Evolutionary conservation across 2,113 vertebrate genomes (phyloP), one percentile per base, ranked within the genome.

Genomic region (Brachionichthys hirsutus): DNA sequence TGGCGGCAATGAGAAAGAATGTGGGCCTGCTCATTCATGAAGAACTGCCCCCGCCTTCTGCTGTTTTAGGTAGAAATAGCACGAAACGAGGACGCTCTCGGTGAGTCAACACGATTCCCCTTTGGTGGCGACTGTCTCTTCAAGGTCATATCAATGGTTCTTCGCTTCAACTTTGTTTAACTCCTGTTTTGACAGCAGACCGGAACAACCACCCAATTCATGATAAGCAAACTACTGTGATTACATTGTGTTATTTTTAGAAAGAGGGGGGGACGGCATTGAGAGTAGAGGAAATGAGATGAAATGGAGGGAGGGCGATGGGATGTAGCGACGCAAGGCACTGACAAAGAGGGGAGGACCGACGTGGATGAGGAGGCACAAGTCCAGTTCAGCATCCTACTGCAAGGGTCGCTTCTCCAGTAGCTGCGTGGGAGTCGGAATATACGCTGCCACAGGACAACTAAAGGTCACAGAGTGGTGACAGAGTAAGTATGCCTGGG

Each of bases 201-300:
- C 38, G n/a, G 51, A 12, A 47, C 36, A 68, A 68, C 54, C 41
- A 35, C 67, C 51, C 17, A 51, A 72, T 66, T 84, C 38, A 82
- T 66, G 75, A 51, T n/a, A 62, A 45, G 41, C 59, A 71, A 83
- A 80, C 67, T 71, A 72, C 79, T 85, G 62, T 76, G 75, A 87
- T 81, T 69, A 69, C 43, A 67, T 73, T 7, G 40, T 77, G 82
- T 84, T 90, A 90, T 90, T 91, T 90, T 85, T 90, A 88, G 81
- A 81, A 77, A 70, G 61, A 73, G 63, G 58, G 63, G 58, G 55
- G 70, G 54, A 82, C 14, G 1, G 67, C 70, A 45, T 64, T 68
- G 78, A 80, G 68, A 43, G 71, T 44, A 54, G 47, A 78, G 89
- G 87, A 88, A 86, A 85, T 86, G 49, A 86, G 84, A 87, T 70